Percentiles rank a stretch among this genome's conserved stretches.
These are phyloP conservation scores for Apis florea DNA, from an alignment of 1,140 invertebrate species.

Conservation along the genomic window DNA sequence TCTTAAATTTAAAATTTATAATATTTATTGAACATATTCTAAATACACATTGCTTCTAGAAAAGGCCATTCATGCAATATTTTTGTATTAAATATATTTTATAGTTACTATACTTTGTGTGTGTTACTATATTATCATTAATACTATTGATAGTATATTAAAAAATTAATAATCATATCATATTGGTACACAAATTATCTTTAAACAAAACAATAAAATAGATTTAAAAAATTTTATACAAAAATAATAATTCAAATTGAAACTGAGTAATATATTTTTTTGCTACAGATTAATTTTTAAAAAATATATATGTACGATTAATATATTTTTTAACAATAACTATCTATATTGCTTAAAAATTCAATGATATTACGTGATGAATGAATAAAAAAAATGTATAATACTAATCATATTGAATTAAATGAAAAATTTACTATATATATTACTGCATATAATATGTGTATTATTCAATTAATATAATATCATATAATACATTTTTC, in stretches of 20 bases:
- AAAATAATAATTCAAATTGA: neutral
- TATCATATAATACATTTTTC: neutral
- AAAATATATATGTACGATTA: neutral
- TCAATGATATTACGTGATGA: neutral
- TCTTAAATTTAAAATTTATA: constrained; percentile 3
- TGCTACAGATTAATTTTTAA: neutral
- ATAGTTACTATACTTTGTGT: too few species aligned
- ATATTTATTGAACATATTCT: constrained; percentile 6
- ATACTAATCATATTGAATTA: neutral
- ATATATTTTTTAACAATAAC: neutral
- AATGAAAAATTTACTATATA: neutral
- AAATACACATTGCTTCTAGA: constrained; percentile 40
- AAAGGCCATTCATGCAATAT: constrained; percentile 30
- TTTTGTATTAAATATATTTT: too few species aligned
- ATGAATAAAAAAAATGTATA: neutral
- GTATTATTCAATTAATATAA: constrained; percentile 18
- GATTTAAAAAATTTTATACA: neutral
- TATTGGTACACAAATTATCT: neutral
- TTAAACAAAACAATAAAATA: neutral
- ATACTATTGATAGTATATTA: neutral
- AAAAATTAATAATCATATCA: neutral
- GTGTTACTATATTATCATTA: neutral
- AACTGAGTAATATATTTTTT: neutral
- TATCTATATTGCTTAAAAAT: neutral
- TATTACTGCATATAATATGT: neutral